phyloP scores from a whole-genome alignment of 2,888 invertebrate genomes.

The Spatulosminthurus flaviceps region DNA sequence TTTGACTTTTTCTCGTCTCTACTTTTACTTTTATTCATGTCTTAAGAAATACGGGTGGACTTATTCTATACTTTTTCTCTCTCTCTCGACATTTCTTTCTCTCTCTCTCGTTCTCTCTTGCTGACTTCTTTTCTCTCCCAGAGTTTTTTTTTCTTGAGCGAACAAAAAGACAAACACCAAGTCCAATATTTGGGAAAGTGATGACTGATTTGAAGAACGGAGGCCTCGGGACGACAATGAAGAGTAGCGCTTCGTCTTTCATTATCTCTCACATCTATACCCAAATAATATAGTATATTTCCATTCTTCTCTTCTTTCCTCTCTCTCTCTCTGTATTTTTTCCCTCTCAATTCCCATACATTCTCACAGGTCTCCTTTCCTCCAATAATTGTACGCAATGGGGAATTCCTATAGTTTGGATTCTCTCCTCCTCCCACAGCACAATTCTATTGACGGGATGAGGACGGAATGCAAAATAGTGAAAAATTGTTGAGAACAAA shows the following conservation, averaged over 20 bases:
- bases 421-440: too few species aligned
- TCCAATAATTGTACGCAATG: too few species aligned
- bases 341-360: not conserved
- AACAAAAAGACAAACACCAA: slow-evolving; percentile 37
- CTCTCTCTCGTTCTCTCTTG: not conserved
- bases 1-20: slow-evolving; percentile 4
- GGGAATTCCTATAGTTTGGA: too few species aligned
- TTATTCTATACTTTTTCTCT: not conserved
- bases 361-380: too few species aligned
- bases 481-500: too few species aligned
- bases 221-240: slow-evolving; percentile 20
- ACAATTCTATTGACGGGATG: too few species aligned
- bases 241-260: slow-evolving; percentile 9
- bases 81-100: not conserved
- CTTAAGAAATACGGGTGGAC: slow-evolving; percentile 20
- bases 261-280: slow-evolving; percentile 20
- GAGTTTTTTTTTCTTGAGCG: not conserved
- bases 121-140: not conserved
- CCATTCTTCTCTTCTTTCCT: not conserved
- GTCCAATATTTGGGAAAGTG: slow-evolving; percentile 43
- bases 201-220: slow-evolving; percentile 18
- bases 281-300: slow-evolving; percentile 10
- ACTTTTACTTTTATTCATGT: slow-evolving; percentile 3
- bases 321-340: too few species aligned
- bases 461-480: too few species aligned